Base-by-base conservation (phyloP, 2,113 vertebrate genomes). In the Rousettus leschenaultii region DNA sequence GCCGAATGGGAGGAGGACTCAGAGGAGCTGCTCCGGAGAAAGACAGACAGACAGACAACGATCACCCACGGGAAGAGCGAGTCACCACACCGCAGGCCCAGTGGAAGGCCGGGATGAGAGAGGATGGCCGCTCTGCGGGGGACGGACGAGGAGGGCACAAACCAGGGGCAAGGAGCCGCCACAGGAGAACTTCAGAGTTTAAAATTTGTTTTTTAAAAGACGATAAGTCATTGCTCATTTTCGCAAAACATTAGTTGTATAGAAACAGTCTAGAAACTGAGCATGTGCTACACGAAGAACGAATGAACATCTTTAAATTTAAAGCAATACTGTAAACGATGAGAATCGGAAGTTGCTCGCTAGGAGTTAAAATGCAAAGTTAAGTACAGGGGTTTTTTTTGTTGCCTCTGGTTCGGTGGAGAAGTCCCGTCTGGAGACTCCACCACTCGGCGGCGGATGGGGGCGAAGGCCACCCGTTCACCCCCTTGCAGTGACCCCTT, bases 371-470 rank as follows among this genome's bases (percentile, higher is more conserved):
- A 68, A 55, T 6, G 15, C 24, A 48, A 48, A 38, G 14, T 45
- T 33, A 22, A 70, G 6, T 26, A 45, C 74, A 75, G 30, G 30
- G n/a, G 12, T 21, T 3, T 15, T 10, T 24, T 18, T 45, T n/a
- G 19, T 7, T 3, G 33, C 13, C n/a, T 14, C 61, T 5, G 22
- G 43, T 33, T 33, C 51, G 9, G n/a, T 0, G 8, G 15, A 24
- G 0, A 65, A 40, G n/a, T 6, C 26, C 18, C 2, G 8, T 30
- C 55, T 22, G 2, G 33, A 61, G 73, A 82, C 15, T 3, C 43
- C 10, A 9, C 19, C 30, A n/a, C 22, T 57, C 53, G n/a, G 13
- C n/a, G 19, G 55, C 1, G 2, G 16, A 3, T 0, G 4, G 35
- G n/a, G 21, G 14, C 3, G 12, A n/a, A 33, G 38, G 53, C 3